Evolutionary conservation across 2,888 invertebrate genomes (phyloP).

Genomic region (Andrena hattorfiana): DNA sequence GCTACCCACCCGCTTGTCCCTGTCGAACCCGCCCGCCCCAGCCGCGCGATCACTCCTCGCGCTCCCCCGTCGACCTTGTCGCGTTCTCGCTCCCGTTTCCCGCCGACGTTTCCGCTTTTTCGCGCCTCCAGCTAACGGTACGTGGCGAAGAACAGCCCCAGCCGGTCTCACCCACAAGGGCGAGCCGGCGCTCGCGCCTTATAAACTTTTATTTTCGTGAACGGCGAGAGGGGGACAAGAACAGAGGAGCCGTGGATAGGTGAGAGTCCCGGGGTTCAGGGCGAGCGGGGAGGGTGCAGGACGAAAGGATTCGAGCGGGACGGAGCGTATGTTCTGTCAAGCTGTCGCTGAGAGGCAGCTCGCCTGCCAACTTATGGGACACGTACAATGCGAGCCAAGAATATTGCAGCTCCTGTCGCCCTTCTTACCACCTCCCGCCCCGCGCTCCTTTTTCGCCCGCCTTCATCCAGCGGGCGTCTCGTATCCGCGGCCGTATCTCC

Average conservation of each 20-base stretch:
- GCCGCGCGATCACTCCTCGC: constrained; percentile 37
- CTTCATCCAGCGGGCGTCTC: constrained; percentile 50
- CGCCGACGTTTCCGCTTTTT: constrained; percentile 50
- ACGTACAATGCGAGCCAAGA: constrained; percentile 82
- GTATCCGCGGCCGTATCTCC: constrained; percentile 60
- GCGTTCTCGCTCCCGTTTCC: constrained; percentile 33
- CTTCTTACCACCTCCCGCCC: constrained; percentile 64
- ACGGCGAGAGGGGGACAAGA: constrained; percentile 35
- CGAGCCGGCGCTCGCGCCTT: constrained; percentile 69
- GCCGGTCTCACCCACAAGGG: constrained; percentile 59
- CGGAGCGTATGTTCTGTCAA: constrained; percentile 83
- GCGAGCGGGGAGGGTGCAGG: constrained; percentile 45
- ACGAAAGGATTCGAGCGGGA: constrained; percentile 74
- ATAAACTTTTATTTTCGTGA: constrained; percentile 81
- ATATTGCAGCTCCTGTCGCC: constrained; percentile 79
- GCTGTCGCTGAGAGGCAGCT: constrained; percentile 83
- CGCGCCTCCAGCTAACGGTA: constrained; percentile 37
- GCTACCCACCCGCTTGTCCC: background rate
- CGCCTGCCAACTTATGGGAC: constrained; percentile 84
- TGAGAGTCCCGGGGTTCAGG: constrained; percentile 50
- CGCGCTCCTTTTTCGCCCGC: constrained; percentile 19
- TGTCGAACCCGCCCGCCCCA: background rate
- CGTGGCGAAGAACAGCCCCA: constrained; percentile 24
- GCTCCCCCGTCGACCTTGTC: constrained; percentile 15
- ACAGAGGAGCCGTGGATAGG: constrained; percentile 14